These are phyloP conservation scores for Illadopsis cleaveri DNA, from an alignment of 2,113 vertebrate genomes.

Conservation along the genomic window DNA sequence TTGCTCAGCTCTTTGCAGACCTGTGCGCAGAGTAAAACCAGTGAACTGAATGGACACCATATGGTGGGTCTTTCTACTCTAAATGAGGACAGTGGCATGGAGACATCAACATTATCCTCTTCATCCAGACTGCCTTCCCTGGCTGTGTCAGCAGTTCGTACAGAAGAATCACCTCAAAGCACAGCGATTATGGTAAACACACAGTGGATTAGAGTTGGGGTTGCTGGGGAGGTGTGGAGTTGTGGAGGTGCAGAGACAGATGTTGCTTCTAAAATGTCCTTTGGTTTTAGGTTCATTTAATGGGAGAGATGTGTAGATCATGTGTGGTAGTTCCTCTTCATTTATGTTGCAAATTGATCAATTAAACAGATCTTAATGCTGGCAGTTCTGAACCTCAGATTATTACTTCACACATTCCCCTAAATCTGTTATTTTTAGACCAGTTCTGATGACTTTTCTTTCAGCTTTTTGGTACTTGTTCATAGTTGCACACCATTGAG, in stretches of 20 bases:
- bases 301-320: background rate
- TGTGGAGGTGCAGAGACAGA: background rate
- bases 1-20: constrained; percentile 70
- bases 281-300: background rate
- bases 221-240: background rate
- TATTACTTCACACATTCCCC: background rate
- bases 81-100: constrained; percentile 68
- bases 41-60: constrained; percentile 76
- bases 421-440: background rate
- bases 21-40: constrained; percentile 67
- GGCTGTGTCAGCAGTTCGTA: constrained; percentile 63
- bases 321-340: background rate
- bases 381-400: background rate
- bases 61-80: constrained; percentile 63
- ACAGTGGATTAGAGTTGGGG: background rate
- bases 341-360: background rate
- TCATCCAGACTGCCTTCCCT: constrained; percentile 72
- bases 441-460: background rate
- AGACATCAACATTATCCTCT: constrained; percentile 53
- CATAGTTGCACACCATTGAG: background rate
- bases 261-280: background rate
- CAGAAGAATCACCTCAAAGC: constrained; percentile 71
- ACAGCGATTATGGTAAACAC: constrained; percentile 69
- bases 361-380: background rate
- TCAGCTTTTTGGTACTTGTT: background rate